Conservation (phyloP, 2,888 invertebrate genomes). For the Chironomus tentans region DNA sequence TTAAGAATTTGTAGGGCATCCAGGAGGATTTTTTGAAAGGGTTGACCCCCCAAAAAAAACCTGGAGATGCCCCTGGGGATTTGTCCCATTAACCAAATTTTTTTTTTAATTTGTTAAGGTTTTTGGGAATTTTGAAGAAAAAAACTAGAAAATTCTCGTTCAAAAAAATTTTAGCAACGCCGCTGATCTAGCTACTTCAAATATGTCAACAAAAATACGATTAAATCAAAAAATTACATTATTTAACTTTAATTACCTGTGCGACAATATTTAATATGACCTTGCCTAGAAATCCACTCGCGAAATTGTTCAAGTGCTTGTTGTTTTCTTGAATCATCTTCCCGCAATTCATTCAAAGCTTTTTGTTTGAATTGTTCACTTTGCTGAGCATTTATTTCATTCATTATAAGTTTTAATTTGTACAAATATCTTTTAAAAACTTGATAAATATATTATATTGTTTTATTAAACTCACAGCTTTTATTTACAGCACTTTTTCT, state of each 20-base stretch:
- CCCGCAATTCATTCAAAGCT: slow-evolving; percentile 61
- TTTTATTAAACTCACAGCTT: too few relatives aligned
- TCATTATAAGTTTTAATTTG: background rate
- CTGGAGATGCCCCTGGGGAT: too few relatives aligned
- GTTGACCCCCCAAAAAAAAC: too few relatives aligned
- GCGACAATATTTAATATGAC: slow-evolving; percentile 61
- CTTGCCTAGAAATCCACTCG: slow-evolving; percentile 66
- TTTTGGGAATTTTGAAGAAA: too few relatives aligned
- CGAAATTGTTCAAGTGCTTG: slow-evolving; percentile 61
- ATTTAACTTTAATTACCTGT: slow-evolving; percentile 45
- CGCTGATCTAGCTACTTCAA: background rate
- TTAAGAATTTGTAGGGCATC: too few relatives aligned
- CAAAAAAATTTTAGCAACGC: too few relatives aligned
- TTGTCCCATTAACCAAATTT: too few relatives aligned
- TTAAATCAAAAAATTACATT: background rate
- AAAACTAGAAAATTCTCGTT: too few relatives aligned
- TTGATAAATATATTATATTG: too few relatives aligned
- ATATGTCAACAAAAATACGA: background rate
- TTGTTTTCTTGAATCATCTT: slow-evolving; percentile 56
- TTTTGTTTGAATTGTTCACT: slow-evolving; percentile 47
- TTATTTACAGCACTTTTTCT: too few relatives aligned
- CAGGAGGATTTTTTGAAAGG: too few relatives aligned
- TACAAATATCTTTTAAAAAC: background rate
- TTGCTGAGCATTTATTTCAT: slow-evolving; percentile 38
- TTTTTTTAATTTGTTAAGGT: too few relatives aligned